Conservation (phyloP, 2,797 vertebrate genomes). For the Cynodonichthys magdalenae region DNA sequence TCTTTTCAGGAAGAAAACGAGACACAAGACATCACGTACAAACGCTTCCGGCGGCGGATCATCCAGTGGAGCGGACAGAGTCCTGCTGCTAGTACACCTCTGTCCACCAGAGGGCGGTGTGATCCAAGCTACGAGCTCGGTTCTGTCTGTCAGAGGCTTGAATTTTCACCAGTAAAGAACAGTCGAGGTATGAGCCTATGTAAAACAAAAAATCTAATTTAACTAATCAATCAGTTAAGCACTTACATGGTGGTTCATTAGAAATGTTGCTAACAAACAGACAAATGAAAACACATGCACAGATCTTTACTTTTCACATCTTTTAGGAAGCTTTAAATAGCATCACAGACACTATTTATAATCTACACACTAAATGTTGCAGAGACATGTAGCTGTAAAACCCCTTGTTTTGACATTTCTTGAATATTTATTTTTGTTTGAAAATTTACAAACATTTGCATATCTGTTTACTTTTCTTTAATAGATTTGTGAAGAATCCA, state of each 20-base stretch:
- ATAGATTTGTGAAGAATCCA: background rate
- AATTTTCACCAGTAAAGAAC: constrained; percentile 49
- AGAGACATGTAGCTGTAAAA: too few relatives aligned
- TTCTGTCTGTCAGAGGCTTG: constrained; percentile 62
- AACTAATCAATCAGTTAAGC: too few relatives aligned
- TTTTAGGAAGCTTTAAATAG: too few relatives aligned
- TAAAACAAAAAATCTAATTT: background rate
- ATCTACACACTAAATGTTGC: too few relatives aligned
- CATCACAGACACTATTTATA: too few relatives aligned
- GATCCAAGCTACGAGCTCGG: constrained; percentile 53
- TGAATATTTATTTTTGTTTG: too few relatives aligned
- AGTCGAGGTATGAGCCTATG: background rate
- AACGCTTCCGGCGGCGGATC: constrained; percentile 68
- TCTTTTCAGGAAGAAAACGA: constrained; percentile 38
- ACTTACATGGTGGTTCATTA: too few relatives aligned
- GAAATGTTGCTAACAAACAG: too few relatives aligned
- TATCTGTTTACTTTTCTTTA: background rate
- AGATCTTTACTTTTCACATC: too few relatives aligned
- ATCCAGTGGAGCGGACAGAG: constrained; percentile 29
- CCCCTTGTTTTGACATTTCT: too few relatives aligned
- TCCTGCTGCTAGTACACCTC: constrained; percentile 69
- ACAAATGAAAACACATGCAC: too few relatives aligned
- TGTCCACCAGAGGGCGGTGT: constrained; percentile 75
- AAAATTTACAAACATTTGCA: too few relatives aligned
- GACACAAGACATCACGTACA: constrained; percentile 36